Percentiles rank a stretch among this genome's conserved stretches.
Evolutionary conservation across 2,888 invertebrate species (phyloP).

Genomic region (Hyalella azteca): DNA sequence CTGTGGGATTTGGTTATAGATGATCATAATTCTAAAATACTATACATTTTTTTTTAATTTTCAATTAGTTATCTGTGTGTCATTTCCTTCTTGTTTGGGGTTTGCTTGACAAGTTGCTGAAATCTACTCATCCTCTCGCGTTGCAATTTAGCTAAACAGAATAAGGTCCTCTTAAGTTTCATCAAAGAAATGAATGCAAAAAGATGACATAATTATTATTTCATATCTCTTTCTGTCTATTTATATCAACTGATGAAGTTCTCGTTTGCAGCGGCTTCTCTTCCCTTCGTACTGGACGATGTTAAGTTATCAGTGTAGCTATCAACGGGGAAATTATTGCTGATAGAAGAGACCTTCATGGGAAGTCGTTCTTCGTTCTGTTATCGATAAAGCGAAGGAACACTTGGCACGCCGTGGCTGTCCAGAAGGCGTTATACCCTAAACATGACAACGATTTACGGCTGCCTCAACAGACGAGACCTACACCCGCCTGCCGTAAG

Average conservation of each 20-base stretch:
- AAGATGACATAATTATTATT: too few species aligned
- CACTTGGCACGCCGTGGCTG: slow-evolving; percentile 13
- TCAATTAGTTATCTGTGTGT: too few species aligned
- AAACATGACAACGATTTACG: slow-evolving; percentile 21
- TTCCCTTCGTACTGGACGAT: neutral
- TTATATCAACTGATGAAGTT: neutral
- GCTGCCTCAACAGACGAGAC: slow-evolving; percentile 17
- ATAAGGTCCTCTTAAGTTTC: too few species aligned
- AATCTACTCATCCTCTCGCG: too few species aligned
- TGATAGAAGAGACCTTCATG: slow-evolving; percentile 1
- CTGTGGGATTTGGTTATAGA: too few species aligned
- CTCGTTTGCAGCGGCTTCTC: slow-evolving; percentile 13
- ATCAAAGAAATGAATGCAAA: too few species aligned
- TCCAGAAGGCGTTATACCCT: slow-evolving; percentile 33
- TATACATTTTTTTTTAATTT: too few species aligned
- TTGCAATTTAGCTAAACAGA: too few species aligned
- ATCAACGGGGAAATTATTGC: slow-evolving; percentile 19
- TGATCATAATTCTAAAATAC: too few species aligned
- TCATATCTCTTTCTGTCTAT: too few species aligned
- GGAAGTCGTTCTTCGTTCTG: slow-evolving; percentile 11
- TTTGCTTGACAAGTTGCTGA: too few species aligned
- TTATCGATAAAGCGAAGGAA: slow-evolving; percentile 16
- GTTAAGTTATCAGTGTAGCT: slow-evolving; percentile 4
- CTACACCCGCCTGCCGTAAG: neutral
- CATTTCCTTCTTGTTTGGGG: too few species aligned